Base-by-base conservation (phyloP, 2,113 vertebrate species). In the Myrmecophaga tridactyla region DNA sequence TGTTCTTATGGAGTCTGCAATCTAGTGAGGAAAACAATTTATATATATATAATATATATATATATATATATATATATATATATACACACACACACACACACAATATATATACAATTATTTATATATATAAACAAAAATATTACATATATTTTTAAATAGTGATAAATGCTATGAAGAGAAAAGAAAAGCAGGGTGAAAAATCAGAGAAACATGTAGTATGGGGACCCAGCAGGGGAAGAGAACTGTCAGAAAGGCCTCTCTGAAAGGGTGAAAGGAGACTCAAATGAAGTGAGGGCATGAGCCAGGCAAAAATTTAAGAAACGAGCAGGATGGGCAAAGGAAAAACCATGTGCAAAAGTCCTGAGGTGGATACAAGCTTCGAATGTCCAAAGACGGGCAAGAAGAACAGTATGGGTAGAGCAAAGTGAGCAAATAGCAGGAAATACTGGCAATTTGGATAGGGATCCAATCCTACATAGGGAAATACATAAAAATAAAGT, bases 61-160 rank as follows among this genome's bases (percentile, higher is more conserved):
- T n/a, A n/a, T n/a, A n/a, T n/a, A n/a, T n/a, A n/a, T n/a, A n/a
- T n/a, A n/a, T n/a, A n/a, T n/a, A n/a, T n/a, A n/a, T n/a, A n/a
- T n/a, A n/a, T n/a, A n/a, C n/a, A n/a, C n/a, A n/a, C n/a, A n/a
- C n/a, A n/a, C n/a, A n/a, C n/a, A n/a, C n/a, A n/a, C n/a, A n/a
- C n/a, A n/a, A n/a, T n/a, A n/a, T n/a, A n/a, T n/a, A n/a, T n/a
- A 83, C 20, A 94, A 77, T 36, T 86, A 95, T 62, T 5, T 56
- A 60, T 9, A 41, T 20, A 65, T 23, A 70, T 91, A 75, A 43
- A 69, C 48, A 81, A 83, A 85, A 67, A 73, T 65, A 77, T 13
- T 84, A 70, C 31, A 43, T 89, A n/a, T 46, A 39, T 46, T 69
- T 86, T 72, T 73, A 77, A 92, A 76, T 12, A 27, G 27, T 75